Evolutionary conservation across 2,888 invertebrate species (phyloP).

Genomic region (Carterocephalus palaemon): DNA sequence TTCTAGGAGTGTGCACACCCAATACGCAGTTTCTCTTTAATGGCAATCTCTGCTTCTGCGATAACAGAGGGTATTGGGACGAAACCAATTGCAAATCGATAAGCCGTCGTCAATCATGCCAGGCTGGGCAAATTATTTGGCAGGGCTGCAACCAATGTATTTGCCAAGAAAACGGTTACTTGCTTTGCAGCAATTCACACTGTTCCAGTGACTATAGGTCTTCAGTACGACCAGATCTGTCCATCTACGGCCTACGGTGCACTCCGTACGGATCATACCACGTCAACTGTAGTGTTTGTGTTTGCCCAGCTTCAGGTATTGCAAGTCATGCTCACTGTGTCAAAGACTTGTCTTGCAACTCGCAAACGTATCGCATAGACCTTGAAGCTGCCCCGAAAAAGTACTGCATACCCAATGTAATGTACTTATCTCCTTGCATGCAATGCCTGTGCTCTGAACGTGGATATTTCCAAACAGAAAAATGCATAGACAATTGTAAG

Average conservation of each 20-base stretch:
- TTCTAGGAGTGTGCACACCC: constrained; percentile 58
- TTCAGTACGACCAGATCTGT: constrained; percentile 18
- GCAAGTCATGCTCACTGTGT: constrained; percentile 59
- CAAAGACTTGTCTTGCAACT: constrained; percentile 48
- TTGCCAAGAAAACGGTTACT: constrained; percentile 54
- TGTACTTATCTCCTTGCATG: constrained; percentile 61
- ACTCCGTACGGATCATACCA: constrained; percentile 59
- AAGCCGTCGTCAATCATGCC: constrained; percentile 45
- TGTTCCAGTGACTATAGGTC: constrained; percentile 39
- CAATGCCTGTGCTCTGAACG: constrained; percentile 60
- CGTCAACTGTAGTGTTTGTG: constrained; percentile 60
- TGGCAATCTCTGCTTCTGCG: constrained; percentile 54
- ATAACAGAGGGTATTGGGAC: constrained; percentile 50
- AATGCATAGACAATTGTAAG: constrained; percentile 57
- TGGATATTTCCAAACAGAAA: constrained; percentile 50
- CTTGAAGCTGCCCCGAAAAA: constrained; percentile 34
- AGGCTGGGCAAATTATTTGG: constrained; percentile 54
- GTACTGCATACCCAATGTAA: constrained; percentile 62
- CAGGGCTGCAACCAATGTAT: constrained; percentile 62
- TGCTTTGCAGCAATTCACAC: constrained; percentile 47
- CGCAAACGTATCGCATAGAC: neutral
- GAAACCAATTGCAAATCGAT: constrained; percentile 47
- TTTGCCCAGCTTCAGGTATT: constrained; percentile 59
- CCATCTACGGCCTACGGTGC: constrained; percentile 42
- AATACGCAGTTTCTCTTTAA: constrained; percentile 54